These are phyloP conservation scores for Heterodera filipjevi DNA, from an alignment of 2,888 invertebrate genomes.

Conservation along the genomic window DNA sequence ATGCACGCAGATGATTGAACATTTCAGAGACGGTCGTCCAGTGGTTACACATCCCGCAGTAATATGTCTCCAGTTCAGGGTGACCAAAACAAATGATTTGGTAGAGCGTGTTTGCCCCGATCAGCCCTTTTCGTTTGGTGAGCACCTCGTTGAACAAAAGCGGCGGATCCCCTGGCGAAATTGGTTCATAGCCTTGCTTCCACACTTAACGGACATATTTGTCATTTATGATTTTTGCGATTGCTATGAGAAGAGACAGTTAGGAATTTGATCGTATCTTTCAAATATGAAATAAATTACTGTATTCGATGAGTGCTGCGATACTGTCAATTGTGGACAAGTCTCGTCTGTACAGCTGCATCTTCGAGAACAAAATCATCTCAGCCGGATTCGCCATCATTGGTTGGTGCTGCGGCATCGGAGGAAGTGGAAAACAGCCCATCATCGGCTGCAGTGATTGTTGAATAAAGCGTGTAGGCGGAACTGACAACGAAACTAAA, in stretches of 20 bases:
- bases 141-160: constrained; percentile 42
- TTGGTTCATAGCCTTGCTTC: constrained; percentile 42
- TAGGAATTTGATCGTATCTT: too few species aligned
- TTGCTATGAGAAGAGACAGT: too few species aligned
- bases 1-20: constrained; percentile 39
- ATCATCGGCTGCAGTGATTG: background rate
- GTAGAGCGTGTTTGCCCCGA: constrained; percentile 37
- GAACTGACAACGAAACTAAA: background rate
- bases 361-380: constrained; percentile 28
- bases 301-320: constrained; percentile 38
- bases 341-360: constrained; percentile 39
- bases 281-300: constrained; percentile 28
- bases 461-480: background rate
- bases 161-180: constrained; percentile 39
- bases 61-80: constrained; percentile 47
- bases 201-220: constrained; percentile 36
- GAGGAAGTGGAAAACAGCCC: background rate
- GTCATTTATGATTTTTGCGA: too few species aligned
- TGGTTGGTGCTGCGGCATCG: background rate
- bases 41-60: constrained; percentile 43
- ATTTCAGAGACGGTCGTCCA: constrained; percentile 48
- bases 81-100: constrained; percentile 43
- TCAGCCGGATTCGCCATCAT: constrained; percentile 6
- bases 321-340: constrained; percentile 29
- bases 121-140: constrained; percentile 34